Conservation (phyloP, 2,888 invertebrate species). For the Volucella zonaria region DNA sequence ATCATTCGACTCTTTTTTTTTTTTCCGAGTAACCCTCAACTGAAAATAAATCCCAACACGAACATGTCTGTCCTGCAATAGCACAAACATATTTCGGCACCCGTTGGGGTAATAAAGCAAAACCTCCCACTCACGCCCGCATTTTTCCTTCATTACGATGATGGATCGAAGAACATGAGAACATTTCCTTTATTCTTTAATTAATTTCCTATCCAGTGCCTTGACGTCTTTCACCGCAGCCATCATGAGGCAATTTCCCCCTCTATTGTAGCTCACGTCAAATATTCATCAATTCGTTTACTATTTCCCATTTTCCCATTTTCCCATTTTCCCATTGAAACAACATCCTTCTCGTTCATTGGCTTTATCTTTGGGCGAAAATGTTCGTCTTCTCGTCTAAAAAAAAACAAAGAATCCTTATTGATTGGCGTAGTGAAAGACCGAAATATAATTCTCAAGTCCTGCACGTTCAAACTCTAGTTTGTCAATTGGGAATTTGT, state of each 20-base stretch:
- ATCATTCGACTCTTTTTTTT: too few relatives aligned
- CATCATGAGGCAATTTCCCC: background rate
- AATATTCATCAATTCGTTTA: conserved; percentile 26
- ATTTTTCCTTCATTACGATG: background rate
- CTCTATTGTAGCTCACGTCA: background rate
- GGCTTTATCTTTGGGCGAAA: too few relatives aligned
- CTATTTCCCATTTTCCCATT: conserved; percentile 20
- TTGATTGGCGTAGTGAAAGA: conserved; percentile 33
- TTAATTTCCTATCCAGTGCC: conserved; percentile 7
- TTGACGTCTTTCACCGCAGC: background rate
- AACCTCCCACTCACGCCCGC: background rate
- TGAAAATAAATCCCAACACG: too few relatives aligned
- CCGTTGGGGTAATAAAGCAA: background rate
- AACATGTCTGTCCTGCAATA: too few relatives aligned
- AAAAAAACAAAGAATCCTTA: conserved; percentile 17
- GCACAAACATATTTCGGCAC: too few relatives aligned
- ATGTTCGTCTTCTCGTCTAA: background rate
- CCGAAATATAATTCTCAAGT: conserved; percentile 20
- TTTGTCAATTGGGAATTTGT: conserved; percentile 46
- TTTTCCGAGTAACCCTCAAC: too few relatives aligned
- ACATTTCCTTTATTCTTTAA: background rate
- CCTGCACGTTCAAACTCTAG: conserved; percentile 34
- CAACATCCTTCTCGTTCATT: background rate
- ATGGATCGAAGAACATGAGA: background rate
- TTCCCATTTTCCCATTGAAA: conserved; percentile 7